Evolutionary conservation across 2,888 invertebrate species (phyloP).

Genomic region (Sinopyrophorus schimmeli): DNA sequence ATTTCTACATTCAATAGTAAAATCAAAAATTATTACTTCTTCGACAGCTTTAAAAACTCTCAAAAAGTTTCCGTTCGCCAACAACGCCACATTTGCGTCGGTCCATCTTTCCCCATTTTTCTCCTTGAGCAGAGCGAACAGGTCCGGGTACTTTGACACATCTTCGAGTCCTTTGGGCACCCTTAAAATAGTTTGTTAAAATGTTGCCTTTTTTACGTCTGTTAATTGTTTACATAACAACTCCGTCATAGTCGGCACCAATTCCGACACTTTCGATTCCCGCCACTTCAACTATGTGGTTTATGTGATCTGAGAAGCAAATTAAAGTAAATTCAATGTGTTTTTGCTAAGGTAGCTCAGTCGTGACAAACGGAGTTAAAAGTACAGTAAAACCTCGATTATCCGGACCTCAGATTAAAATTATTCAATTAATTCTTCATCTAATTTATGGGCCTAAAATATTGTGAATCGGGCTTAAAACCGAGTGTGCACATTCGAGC

Average conservation of each 20-base stretch:
- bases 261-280: slow-evolving; percentile 59
- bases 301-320: slow-evolving; percentile 37
- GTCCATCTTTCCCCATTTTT: slow-evolving; percentile 48
- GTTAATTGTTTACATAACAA: slow-evolving; percentile 1
- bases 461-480: no score
- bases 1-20: no score
- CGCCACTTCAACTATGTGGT: slow-evolving; percentile 56
- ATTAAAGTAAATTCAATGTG: no score
- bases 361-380: no score
- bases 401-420: no score
- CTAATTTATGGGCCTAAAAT: no score
- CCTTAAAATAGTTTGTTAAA: slow-evolving; percentile 54
- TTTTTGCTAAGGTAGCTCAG: no score
- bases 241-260: slow-evolving; percentile 54
- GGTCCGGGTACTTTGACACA: slow-evolving; percentile 69
- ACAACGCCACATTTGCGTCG: slow-evolving; percentile 53
- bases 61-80: slow-evolving; percentile 57
- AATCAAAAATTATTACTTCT: slow-evolving; percentile 31
- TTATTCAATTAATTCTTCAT: no score
- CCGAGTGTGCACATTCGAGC: no score
- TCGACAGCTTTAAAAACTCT: slow-evolving; percentile 54
- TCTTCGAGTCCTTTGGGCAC: slow-evolving; percentile 69
- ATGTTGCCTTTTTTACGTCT: background rate
- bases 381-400: no score
- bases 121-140: slow-evolving; percentile 56